Evolutionary conservation across 2,888 invertebrate species (phyloP), one percentile per base, ranked within the genome.

Genomic region (Synergus umbraculus): DNA sequence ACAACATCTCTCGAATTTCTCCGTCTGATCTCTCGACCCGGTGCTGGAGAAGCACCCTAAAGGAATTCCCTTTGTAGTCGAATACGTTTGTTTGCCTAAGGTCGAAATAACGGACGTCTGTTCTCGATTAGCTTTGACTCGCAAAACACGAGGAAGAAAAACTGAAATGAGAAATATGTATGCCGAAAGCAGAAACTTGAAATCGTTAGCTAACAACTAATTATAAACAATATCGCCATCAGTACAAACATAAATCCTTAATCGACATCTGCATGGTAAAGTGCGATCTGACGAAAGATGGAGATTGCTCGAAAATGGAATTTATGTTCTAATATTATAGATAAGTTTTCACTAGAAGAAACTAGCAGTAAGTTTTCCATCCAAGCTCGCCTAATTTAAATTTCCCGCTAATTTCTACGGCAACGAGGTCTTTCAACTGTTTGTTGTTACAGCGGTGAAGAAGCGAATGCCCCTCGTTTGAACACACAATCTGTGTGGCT

Each of bases 361-460:
- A n/a, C 58, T 58, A 60, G 41, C 18, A 4, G 8, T 41, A 43
- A 41, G 15, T 63, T 46, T 43, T 63, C 43, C 63, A 76, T 43
- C 18, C 22, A 76, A 63, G 44, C 63, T 37, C 43, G 44, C 41
- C 76, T 43, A 46, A 63, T 60, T 63, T 63, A 44, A 76, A 76
- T 63, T 76, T 76, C 15, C n/a, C 76, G 15, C 54, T 73, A 73
- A 73, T 73, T 73, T 15, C n/a, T 73, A 54, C 37, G 18, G n/a
- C 73, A 73, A 54, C 54, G 54, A 73, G 73, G 41, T 54, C 73
- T 73, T 73, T 54, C 73, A 54, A 54, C 73, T 73, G 29, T 73
- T 84, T 83, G 83, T 84, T 83, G 81, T 79, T 54, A 41, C 77
- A 82, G 79, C 77, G 15, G 80, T 64, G 49, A 81, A 79, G 73